Percentiles rank a stretch among this genome's conserved stretches.
These are phyloP conservation scores for Gymnosoma rotundatum DNA, from an alignment of 2,888 invertebrate genomes.

Conservation along the genomic window DNA sequence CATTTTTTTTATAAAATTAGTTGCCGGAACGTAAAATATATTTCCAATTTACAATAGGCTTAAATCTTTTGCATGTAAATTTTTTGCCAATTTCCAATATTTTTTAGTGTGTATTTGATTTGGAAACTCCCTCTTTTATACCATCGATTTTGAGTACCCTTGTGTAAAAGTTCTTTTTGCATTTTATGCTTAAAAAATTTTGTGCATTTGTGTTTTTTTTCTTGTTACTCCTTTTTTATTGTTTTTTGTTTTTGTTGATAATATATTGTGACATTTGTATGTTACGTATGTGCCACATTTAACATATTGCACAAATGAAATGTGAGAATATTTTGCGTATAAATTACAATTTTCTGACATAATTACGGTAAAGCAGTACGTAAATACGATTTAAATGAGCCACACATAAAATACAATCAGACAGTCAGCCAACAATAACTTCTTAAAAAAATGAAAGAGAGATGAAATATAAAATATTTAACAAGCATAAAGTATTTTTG, in stretches of 20 bases:
- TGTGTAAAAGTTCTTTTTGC: conserved; percentile 36
- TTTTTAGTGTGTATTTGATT: conserved; percentile 38
- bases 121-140: conserved; percentile 42
- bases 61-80: too few relatives aligned
- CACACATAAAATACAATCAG: conserved; percentile 63
- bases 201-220: conserved; percentile 29
- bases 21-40: too few relatives aligned
- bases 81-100: not conserved
- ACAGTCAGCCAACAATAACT: conserved; percentile 40
- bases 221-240: conserved; percentile 14
- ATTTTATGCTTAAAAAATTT: conserved; percentile 4
- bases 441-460: conserved; percentile 15
- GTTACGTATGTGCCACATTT: conserved; percentile 65
- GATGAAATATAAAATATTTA: conserved; percentile 50
- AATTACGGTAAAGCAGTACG: conserved; percentile 72
- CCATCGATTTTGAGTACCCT: conserved; percentile 32
- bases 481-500: conserved; percentile 67
- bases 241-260: conserved; percentile 43
- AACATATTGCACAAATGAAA: conserved; percentile 69
- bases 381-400: conserved; percentile 71
- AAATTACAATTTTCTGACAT: conserved; percentile 75
- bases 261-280: conserved; percentile 74
- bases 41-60: too few relatives aligned
- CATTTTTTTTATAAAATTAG: too few relatives aligned
- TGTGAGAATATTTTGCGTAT: conserved; percentile 72